These are phyloP conservation scores for Anser cygnoides DNA, from an alignment of 2,113 vertebrate genomes.

Conservation along the genomic window DNA sequence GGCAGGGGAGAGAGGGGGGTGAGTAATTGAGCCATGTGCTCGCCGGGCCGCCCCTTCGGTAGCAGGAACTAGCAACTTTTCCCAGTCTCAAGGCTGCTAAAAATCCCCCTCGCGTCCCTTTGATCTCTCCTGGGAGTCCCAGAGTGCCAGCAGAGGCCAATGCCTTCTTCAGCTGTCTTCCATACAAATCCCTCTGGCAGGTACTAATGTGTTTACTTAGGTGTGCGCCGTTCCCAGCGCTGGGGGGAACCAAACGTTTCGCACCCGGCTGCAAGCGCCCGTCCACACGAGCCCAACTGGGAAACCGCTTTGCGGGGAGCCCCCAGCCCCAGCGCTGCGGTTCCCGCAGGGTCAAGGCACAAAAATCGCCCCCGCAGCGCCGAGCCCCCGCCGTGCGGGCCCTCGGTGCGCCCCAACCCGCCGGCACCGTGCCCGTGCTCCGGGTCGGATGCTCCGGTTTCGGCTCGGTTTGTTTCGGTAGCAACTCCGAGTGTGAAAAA, in stretches of 20 bases:
- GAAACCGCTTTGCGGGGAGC: neutral
- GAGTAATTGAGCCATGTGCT: slow-evolving; percentile 74
- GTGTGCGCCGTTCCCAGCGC: slow-evolving; percentile 83
- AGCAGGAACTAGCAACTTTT: slow-evolving; percentile 75
- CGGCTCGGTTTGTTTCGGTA: no score
- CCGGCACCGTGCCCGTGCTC: no score
- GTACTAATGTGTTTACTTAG: slow-evolving; percentile 92
- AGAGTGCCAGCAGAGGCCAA: slow-evolving; percentile 77
- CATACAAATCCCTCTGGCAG: slow-evolving; percentile 79
- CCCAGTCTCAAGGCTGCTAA: slow-evolving; percentile 78
- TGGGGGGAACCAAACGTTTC: slow-evolving; percentile 81
- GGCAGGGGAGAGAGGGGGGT: neutral
- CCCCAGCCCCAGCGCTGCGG: neutral
- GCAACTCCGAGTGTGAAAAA: no score
- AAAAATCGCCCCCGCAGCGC: no score
- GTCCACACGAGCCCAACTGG: neutral
- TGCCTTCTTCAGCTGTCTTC: slow-evolving; percentile 95
- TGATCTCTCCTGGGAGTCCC: slow-evolving; percentile 85
- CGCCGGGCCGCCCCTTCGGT: slow-evolving; percentile 54
- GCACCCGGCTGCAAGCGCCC: slow-evolving; percentile 67
- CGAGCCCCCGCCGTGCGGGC: no score
- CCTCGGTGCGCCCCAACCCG: no score
- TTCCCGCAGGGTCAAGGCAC: no score
- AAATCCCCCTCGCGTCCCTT: slow-evolving; percentile 71
- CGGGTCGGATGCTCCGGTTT: no score